These are phyloP conservation scores for Catonia carolina DNA, from an alignment of 2,888 invertebrate species.

Conservation along the genomic window DNA sequence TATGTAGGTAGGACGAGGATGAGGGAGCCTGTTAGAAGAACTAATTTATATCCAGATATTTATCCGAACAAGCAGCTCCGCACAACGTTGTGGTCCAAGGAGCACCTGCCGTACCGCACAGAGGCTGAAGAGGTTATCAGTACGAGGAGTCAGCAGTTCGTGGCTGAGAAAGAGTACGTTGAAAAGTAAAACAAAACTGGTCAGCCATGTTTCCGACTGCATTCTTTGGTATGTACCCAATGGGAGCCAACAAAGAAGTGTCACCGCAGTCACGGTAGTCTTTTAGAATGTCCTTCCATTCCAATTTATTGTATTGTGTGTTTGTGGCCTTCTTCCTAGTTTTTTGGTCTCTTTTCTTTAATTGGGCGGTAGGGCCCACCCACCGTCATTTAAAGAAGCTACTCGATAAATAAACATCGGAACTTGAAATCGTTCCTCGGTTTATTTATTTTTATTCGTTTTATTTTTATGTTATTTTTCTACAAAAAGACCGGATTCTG, in stretches of 20 bases:
- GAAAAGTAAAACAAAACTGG: constrained; percentile 11
- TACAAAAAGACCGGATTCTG: constrained; percentile 9
- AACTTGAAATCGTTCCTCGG: constrained; percentile 4
- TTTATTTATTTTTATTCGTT: constrained; percentile 12
- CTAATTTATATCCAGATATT: too few relatives aligned
- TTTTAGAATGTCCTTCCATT: not conserved
- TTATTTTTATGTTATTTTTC: constrained; percentile 14
- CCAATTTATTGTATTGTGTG: constrained; percentile 20
- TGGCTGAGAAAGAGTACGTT: too few relatives aligned
- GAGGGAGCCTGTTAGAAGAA: too few relatives aligned
- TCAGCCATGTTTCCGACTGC: constrained; percentile 21
- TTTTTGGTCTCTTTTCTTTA: constrained; percentile 20
- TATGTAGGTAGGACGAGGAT: too few relatives aligned
- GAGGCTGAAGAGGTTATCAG: too few relatives aligned
- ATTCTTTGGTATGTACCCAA: constrained; percentile 11
- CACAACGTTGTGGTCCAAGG: too few relatives aligned
- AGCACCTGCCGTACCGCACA: too few relatives aligned
- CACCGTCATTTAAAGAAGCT: constrained; percentile 21
- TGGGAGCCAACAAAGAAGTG: constrained; percentile 9
- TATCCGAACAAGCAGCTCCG: too few relatives aligned
- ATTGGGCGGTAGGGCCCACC: constrained; percentile 23
- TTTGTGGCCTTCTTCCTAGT: not conserved
- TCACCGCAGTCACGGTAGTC: too few relatives aligned
- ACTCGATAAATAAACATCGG: constrained; percentile 23
- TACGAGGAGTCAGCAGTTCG: too few relatives aligned